phyloP scores from a whole-genome alignment of 2,797 vertebrate species.

The Siniperca obscura region DNA sequence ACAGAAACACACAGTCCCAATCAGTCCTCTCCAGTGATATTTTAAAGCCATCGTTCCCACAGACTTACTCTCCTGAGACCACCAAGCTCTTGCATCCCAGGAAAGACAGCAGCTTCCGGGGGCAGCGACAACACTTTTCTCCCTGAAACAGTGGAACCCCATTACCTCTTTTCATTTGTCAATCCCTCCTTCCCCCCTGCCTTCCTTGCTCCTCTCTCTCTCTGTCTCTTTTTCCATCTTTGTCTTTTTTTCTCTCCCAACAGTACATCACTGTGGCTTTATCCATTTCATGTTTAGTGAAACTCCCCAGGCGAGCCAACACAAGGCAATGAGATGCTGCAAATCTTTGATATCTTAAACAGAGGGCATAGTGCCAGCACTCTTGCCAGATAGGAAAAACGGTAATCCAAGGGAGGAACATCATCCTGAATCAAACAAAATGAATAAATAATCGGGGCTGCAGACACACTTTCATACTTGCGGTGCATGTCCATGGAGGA shows the following conservation, averaged over 20 bases:
- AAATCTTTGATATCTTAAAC: slow-evolving; percentile 89
- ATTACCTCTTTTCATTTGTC: slow-evolving; percentile 79
- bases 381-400: slow-evolving; percentile 81
- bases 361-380: slow-evolving; percentile 83
- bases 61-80: slow-evolving; percentile 76
- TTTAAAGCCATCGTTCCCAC: slow-evolving; percentile 72
- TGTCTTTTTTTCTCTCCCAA: slow-evolving; percentile 32
- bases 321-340: slow-evolving; percentile 79
- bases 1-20: slow-evolving; percentile 65
- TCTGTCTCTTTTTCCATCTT: slow-evolving; percentile 3
- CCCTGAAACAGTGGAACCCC: slow-evolving; percentile 76
- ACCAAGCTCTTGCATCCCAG: slow-evolving; percentile 63
- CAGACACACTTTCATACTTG: slow-evolving; percentile 86
- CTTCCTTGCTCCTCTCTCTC: slow-evolving; percentile 19
- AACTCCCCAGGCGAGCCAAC: slow-evolving; percentile 83
- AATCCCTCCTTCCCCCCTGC: slow-evolving; percentile 41
- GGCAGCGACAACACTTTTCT: slow-evolving; percentile 61
- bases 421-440: slow-evolving; percentile 87
- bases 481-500: slow-evolving; percentile 82
- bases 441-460: slow-evolving; percentile 87
- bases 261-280: slow-evolving; percentile 79
- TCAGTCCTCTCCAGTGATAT: slow-evolving; percentile 73
- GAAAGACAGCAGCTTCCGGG: slow-evolving; percentile 70
- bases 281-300: slow-evolving; percentile 86
- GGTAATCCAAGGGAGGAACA: slow-evolving; percentile 84